These are phyloP conservation scores for Nycticryphes semicollaris DNA, from an alignment of 2,113 vertebrate genomes.

Conservation along the genomic window DNA sequence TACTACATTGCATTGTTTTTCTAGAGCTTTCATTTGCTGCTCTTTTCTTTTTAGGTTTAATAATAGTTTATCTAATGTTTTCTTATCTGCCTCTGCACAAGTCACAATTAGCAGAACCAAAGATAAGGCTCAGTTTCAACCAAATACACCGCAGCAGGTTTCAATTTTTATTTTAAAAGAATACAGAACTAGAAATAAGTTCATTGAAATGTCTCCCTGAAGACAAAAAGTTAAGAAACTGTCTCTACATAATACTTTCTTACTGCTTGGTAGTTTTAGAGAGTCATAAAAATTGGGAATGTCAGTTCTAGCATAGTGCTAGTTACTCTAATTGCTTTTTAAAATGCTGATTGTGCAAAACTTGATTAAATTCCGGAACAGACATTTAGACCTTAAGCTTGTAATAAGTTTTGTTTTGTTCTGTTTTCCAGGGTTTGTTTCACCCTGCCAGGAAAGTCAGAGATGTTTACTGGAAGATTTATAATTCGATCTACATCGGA, in stretches of 20 bases:
- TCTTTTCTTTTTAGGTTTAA: neutral
- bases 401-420: neutral
- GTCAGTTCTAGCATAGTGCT: neutral
- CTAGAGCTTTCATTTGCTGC: neutral
- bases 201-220: neutral
- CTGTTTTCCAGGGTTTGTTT: conserved; percentile 87
- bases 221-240: neutral
- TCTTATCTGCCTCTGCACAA: neutral
- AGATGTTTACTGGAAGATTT: conserved; percentile 99
- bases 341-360: neutral
- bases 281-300: neutral
- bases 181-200: neutral
- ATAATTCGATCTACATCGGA: conserved; percentile 98
- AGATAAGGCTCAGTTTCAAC: neutral
- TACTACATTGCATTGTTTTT: neutral
- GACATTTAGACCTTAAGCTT: neutral
- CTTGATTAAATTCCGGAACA: neutral
- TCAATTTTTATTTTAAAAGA: neutral
- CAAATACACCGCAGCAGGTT: neutral
- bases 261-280: neutral
- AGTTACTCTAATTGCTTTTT: neutral
- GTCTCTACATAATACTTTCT: neutral
- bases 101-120: neutral
- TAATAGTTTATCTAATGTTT: neutral
- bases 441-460: conserved; percentile 97